Evolutionary conservation across 2,888 invertebrate genomes (phyloP).

Genomic region (Netelia melanura): DNA sequence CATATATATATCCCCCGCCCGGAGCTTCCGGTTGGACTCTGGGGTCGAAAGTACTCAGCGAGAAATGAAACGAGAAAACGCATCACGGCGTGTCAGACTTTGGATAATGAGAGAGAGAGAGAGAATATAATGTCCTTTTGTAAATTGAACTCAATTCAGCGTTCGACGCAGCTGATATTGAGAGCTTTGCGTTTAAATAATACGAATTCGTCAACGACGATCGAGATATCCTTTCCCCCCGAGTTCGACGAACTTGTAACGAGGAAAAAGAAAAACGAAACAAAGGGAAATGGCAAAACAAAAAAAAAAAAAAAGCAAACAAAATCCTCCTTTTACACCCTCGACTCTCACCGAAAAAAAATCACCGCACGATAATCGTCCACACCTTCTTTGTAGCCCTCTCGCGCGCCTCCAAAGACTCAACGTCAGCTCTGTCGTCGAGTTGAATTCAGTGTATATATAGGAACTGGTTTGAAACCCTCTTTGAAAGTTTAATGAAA

Average conservation of each 20-base stretch:
- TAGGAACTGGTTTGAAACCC: constrained; percentile 75
- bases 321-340: not conserved
- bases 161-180: constrained; percentile 67
- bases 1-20: not conserved
- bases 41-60: constrained; percentile 2
- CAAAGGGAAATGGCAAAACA: constrained; percentile 2
- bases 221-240: constrained; percentile 36
- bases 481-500: constrained; percentile 72
- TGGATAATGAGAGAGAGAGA: too few species aligned
- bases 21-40: not conserved
- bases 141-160: constrained; percentile 76
- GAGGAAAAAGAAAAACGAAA: constrained; percentile 31
- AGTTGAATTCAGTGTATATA: constrained; percentile 78
- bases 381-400: constrained; percentile 44
- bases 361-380: constrained; percentile 26
- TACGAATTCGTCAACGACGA: constrained; percentile 30
- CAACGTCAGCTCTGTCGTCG: constrained; percentile 72
- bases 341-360: not conserved
- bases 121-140: constrained; percentile 72
- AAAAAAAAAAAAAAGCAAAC: not conserved
- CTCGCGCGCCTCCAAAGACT: constrained; percentile 69
- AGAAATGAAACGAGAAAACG: constrained; percentile 49
- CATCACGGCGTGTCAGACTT: constrained; percentile 25
- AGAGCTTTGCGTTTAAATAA: constrained; percentile 61
- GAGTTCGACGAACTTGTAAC: constrained; percentile 33